Conservation (phyloP, 2,888 invertebrate species). For the Scaptomyza caliginosa region DNA sequence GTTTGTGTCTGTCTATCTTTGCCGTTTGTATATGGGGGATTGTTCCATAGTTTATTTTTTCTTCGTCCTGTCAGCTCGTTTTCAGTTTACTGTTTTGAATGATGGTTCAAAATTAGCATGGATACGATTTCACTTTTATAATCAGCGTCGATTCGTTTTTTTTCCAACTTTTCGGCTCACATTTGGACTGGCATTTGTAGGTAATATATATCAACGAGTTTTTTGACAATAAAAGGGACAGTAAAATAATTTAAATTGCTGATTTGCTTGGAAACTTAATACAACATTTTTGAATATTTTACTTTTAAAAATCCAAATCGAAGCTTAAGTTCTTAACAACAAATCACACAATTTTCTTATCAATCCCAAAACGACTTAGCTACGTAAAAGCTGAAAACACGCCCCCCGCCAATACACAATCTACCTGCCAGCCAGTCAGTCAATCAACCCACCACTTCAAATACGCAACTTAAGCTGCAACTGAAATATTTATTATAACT, state of each 20-base stretch:
- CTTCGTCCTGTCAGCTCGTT: constrained; percentile 46
- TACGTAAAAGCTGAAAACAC: constrained; percentile 6
- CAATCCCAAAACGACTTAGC: constrained; percentile 6
- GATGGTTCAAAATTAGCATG: constrained; percentile 80
- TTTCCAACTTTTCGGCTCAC: background rate
- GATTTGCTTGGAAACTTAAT: background rate
- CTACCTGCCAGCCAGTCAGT: background rate
- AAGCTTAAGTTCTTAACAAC: constrained; percentile 7
- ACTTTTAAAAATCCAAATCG: background rate
- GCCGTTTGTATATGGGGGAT: constrained; percentile 20
- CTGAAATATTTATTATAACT: constrained; percentile 78
- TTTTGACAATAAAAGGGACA: background rate
- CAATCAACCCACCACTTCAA: constrained; percentile 8
- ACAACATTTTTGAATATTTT: background rate
- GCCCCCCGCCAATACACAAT: constrained; percentile 13
- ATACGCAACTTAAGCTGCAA: constrained; percentile 48
- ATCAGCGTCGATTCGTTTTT: constrained; percentile 26
- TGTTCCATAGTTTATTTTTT: constrained; percentile 47
- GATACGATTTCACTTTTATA: constrained; percentile 79
- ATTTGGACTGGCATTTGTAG: constrained; percentile 12
- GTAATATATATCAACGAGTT: constrained; percentile 32
- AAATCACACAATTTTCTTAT: constrained; percentile 16
- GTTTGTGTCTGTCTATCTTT: constrained; percentile 55
- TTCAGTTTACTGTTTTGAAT: constrained; percentile 54
- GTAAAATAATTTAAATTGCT: background rate